Percentiles rank a stretch among this genome's conserved stretches.
phyloP scores from a whole-genome alignment of 2,113 vertebrate genomes.

The Chauna torquata region DNA sequence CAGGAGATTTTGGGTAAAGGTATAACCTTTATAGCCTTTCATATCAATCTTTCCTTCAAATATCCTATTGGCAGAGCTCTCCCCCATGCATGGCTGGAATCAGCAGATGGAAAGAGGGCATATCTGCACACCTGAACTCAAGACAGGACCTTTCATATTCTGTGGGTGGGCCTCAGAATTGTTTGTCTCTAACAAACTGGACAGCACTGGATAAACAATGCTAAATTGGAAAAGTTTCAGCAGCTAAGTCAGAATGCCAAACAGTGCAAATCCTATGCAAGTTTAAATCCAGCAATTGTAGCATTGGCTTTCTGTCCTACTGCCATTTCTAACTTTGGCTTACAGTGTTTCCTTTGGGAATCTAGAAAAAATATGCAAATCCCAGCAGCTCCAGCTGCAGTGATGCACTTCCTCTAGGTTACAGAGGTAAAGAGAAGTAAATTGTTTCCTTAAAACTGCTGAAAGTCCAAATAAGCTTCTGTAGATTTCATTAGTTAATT shows the following conservation, averaged over 20 bases:
- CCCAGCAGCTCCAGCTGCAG: conserved; percentile 51
- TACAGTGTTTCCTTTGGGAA: conserved; percentile 52
- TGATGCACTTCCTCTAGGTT: conserved; percentile 8
- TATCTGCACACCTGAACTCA: neutral
- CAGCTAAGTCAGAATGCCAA: neutral
- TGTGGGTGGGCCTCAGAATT: neutral
- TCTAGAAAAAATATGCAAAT: conserved; percentile 27
- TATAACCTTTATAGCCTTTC: neutral
- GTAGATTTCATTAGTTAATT: neutral
- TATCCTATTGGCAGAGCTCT: neutral
- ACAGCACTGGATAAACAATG: neutral
- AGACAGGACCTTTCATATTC: neutral
- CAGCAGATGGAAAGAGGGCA: neutral
- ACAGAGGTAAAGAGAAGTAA: neutral
- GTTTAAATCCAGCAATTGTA: neutral
- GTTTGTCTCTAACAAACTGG: neutral
- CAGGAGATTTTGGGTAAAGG: neutral
- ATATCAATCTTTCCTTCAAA: neutral
- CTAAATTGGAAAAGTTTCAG: neutral
- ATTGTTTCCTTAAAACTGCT: neutral
- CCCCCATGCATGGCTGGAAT: neutral
- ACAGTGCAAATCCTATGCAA: neutral
- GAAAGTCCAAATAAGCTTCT: neutral
- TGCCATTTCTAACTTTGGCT: conserved; percentile 47
- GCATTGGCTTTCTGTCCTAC: conserved; percentile 30